Percentiles rank a stretch among this genome's conserved stretches.
Conservation (phyloP, 2,888 invertebrate genomes). For the Drosophila yooni region DNA sequence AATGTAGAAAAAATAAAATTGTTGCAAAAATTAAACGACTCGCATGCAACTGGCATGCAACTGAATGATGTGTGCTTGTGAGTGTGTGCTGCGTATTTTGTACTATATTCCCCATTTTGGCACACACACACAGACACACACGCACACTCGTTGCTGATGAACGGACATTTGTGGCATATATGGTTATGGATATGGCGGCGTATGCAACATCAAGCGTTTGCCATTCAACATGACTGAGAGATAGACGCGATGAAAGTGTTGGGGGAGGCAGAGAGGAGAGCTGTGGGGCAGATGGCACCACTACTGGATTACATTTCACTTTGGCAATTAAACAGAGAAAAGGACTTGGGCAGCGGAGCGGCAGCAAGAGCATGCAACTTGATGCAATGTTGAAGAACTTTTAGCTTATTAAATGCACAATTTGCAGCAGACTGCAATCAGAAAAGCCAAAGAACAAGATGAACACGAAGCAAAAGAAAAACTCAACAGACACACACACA, state of each 20-base stretch:
- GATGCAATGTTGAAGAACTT: slow-evolving; percentile 50
- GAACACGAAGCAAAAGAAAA: background rate
- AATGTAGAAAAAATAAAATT: slow-evolving; percentile 28
- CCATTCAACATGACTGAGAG: slow-evolving; percentile 46
- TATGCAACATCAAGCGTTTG: slow-evolving; percentile 49
- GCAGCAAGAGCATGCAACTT: slow-evolving; percentile 29
- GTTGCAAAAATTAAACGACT: slow-evolving; percentile 76
- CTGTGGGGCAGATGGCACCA: slow-evolving; percentile 2
- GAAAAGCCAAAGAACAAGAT: slow-evolving; percentile 1
- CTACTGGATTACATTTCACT: slow-evolving; percentile 65
- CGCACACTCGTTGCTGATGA: slow-evolving; percentile 44
- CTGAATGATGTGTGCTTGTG: slow-evolving; percentile 29
- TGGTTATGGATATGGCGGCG: slow-evolving; percentile 59
- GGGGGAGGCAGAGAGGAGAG: background rate
- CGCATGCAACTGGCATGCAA: slow-evolving; percentile 37
- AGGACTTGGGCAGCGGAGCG: slow-evolving; percentile 8
- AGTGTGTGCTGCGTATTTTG: slow-evolving; percentile 24
- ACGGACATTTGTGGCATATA: slow-evolving; percentile 67
- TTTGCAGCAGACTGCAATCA: slow-evolving; percentile 41
- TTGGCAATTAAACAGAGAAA: slow-evolving; percentile 62
- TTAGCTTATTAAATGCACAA: slow-evolving; percentile 64
- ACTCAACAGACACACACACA: background rate
- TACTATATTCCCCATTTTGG: slow-evolving; percentile 36
- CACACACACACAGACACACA: slow-evolving; percentile 15
- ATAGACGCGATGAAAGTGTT: slow-evolving; percentile 4